phyloP scores from a whole-genome alignment of 2,888 invertebrate species.

The Gari tellinella region DNA sequence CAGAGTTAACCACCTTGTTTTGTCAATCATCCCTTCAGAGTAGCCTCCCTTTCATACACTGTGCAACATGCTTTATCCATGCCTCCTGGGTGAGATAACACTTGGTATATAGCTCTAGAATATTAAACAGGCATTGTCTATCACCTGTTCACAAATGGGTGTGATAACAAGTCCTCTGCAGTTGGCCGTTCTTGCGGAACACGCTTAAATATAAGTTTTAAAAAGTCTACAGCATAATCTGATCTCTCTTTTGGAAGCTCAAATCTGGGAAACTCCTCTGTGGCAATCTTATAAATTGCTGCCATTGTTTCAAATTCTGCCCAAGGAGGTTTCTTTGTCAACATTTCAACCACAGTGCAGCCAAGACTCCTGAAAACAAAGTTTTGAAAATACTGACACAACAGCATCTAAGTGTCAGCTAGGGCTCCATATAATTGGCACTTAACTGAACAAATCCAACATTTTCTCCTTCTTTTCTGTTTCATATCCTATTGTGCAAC shows the following conservation, averaged over 20 bases:
- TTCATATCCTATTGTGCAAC: no score
- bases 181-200: conserved; percentile 76
- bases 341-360: conserved; percentile 85
- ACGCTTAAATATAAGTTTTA: conserved; percentile 77
- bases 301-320: conserved; percentile 83
- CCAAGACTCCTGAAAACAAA: conserved; percentile 82
- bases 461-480: no score
- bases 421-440: no score
- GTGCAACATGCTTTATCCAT: no score
- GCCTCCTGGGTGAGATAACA: no score
- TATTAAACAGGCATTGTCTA: neutral
- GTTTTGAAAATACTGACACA: no score
- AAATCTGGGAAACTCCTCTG: conserved; percentile 79
- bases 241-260: conserved; percentile 76
- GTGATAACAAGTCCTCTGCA: conserved; percentile 76
- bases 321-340: conserved; percentile 84
- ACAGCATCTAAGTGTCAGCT: no score
- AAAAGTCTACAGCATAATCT: conserved; percentile 75
- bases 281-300: conserved; percentile 84
- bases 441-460: no score
- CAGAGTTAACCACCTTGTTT: no score
- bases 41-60: no score
- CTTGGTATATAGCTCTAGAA: no score
- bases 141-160: conserved; percentile 61
- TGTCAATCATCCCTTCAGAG: no score